A percentile compares a stretch with the other conserved stretches of the same genome.
phyloP scores from a whole-genome alignment of 2,797 vertebrate genomes.

The Chiroxiphia lanceolata region DNA sequence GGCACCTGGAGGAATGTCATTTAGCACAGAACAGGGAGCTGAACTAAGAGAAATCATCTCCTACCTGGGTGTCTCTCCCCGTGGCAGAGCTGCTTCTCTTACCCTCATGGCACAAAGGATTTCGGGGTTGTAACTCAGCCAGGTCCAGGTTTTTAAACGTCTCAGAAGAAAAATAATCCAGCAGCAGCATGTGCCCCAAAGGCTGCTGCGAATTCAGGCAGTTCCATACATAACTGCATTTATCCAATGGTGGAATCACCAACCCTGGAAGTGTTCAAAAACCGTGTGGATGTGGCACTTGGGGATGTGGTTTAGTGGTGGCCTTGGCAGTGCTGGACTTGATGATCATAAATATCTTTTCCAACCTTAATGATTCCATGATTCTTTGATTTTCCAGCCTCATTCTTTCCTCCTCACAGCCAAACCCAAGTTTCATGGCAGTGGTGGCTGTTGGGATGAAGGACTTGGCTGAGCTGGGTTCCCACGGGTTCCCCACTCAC shows the following conservation, averaged over 20 bases:
- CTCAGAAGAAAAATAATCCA: neutral
- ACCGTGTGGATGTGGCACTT: neutral
- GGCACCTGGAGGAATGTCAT: neutral
- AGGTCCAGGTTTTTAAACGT: neutral
- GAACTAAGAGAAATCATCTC: neutral
- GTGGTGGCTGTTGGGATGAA: neutral
- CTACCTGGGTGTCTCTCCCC: neutral
- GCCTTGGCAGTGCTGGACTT: neutral
- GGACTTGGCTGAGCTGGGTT: neutral
- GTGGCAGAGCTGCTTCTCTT: neutral
- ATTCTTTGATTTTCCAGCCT: neutral
- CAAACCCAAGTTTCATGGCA: neutral
- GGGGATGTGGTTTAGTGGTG: neutral
- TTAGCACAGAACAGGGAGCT: neutral
- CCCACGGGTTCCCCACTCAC: neutral
- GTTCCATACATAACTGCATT: fast-evolving
- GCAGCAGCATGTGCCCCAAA: neutral
- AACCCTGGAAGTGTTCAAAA: neutral
- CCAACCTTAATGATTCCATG: neutral
- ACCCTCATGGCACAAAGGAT: neutral
- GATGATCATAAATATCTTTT: neutral
- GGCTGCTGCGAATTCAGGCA: neutral
- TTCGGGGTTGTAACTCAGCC: neutral
- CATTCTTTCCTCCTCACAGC: neutral
- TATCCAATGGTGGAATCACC: neutral